These are phyloP conservation scores for Gallinago stenura DNA, from an alignment of 2,797 vertebrate genomes.

Conservation along the genomic window DNA sequence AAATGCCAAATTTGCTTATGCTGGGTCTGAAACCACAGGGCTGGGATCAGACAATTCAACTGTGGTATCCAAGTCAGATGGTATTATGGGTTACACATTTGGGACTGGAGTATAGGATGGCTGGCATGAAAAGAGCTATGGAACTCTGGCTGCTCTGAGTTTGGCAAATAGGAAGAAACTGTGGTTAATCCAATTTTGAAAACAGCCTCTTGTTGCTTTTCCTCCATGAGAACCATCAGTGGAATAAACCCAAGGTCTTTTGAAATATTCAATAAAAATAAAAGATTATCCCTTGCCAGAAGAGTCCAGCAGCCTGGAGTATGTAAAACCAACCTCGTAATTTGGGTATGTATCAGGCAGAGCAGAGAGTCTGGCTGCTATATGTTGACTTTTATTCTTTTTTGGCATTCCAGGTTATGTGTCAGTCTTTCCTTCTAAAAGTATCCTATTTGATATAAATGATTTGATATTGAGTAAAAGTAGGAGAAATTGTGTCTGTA, in stretches of 20 bases:
- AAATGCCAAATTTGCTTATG: not conserved
- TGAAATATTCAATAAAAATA: not conserved
- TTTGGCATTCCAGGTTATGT: not conserved
- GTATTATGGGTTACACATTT: not conserved
- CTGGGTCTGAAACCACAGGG: not conserved
- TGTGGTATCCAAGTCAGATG: not conserved
- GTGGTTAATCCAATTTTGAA: not conserved
- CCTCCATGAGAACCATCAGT: not conserved
- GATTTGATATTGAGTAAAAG: not conserved
- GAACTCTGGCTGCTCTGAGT: not conserved
- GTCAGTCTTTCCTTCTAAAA: not conserved
- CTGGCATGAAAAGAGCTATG: not conserved
- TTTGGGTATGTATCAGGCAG: not conserved
- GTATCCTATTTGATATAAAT: not conserved
- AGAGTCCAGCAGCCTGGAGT: not conserved
- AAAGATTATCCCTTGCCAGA: not conserved
- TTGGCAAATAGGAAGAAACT: not conserved
- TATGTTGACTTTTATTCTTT: not conserved
- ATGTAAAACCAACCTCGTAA: not conserved
- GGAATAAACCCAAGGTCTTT: not conserved
- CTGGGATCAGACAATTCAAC: not conserved
- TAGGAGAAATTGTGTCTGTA: not conserved
- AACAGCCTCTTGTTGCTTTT: not conserved
- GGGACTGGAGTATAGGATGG: not conserved
- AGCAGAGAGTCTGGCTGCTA: not conserved